phyloP scores from a whole-genome alignment of 2,797 vertebrate genomes.

The Anguilla anguilla region DNA sequence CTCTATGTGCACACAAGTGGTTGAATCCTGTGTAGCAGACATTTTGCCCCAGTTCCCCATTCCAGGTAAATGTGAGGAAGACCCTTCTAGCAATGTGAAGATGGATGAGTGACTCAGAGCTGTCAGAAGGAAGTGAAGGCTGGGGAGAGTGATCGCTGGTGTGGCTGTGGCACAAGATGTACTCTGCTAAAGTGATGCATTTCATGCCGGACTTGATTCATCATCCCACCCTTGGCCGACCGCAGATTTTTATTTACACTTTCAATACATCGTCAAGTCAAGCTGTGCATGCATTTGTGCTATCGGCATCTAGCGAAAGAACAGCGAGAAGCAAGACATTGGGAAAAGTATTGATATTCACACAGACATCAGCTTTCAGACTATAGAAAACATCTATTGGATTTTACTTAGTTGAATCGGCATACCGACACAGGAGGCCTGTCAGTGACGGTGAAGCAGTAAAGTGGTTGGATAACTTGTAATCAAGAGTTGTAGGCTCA shows the following conservation, averaged over 20 bases:
- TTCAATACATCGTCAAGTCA: not conserved
- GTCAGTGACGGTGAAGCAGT: not conserved
- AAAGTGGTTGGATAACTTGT: not conserved
- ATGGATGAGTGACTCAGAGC: conserved; percentile 1
- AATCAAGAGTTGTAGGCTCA: not conserved
- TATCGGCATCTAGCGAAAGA: not conserved
- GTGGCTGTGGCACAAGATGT: not conserved
- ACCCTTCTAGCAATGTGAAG: not conserved
- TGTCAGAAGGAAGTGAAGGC: not conserved
- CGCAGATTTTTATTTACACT: not conserved
- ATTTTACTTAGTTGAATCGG: not conserved
- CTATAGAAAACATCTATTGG: not conserved
- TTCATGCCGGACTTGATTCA: not conserved
- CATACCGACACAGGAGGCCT: not conserved
- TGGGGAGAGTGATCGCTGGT: not conserved
- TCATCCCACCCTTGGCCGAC: not conserved
- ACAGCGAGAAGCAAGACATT: not conserved
- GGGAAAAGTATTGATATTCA: not conserved
- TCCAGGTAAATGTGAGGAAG: not conserved
- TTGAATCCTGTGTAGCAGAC: not conserved
- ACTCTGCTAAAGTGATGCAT: conserved; percentile 4
- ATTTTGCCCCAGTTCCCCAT: not conserved
- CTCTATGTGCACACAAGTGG: not conserved
- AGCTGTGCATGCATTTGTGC: not conserved
- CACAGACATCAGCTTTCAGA: not conserved